Percentiles rank a stretch among this genome's conserved stretches.
Conservation (phyloP, 2,797 vertebrate genomes). For the Melopsittacus undulatus region DNA sequence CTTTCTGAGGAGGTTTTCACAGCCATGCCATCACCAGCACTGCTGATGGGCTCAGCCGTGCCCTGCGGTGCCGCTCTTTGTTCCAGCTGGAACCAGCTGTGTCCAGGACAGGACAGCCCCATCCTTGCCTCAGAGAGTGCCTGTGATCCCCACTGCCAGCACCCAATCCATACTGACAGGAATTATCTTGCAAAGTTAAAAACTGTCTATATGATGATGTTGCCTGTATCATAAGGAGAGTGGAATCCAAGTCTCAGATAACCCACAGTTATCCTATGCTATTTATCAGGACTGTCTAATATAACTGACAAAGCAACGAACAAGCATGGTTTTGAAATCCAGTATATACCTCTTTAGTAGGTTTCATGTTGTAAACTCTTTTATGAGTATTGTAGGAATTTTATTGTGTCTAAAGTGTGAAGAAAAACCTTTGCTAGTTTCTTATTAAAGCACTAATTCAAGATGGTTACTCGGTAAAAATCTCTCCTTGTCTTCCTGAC, state of each 20-base stretch:
- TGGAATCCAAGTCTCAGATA: neutral
- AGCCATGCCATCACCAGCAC: neutral
- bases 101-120: accelerated
- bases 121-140: neutral
- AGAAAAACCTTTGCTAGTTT: neutral
- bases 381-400: neutral
- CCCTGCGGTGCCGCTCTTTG: neutral
- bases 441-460: neutral
- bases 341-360: neutral
- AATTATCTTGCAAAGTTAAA: neutral
- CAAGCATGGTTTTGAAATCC: neutral
- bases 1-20: neutral
- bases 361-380: neutral
- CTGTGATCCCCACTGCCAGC: neutral
- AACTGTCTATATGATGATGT: accelerated
- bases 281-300: neutral
- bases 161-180: accelerated
- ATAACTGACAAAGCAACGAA: neutral
- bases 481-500: neutral
- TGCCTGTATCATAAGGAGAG: neutral
- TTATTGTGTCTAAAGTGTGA: neutral
- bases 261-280: accelerated
- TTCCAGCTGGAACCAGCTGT: accelerated
- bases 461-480: neutral
- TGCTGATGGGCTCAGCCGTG: accelerated